A percentile compares a stretch with the other conserved stretches of the same genome.
Evolutionary conservation across 2,797 vertebrate genomes (phyloP).

Genomic region (Botia almorhae): DNA sequence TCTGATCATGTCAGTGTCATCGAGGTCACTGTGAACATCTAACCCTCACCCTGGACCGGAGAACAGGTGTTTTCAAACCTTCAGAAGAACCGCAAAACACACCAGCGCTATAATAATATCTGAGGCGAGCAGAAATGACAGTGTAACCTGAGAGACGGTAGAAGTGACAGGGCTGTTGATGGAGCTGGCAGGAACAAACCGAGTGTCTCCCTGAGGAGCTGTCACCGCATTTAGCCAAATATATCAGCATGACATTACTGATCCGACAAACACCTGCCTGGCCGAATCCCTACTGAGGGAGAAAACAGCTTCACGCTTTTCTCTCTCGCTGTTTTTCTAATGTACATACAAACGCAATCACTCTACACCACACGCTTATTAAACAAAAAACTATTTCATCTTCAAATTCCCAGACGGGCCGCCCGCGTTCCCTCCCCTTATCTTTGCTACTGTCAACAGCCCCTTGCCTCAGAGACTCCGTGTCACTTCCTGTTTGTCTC

Average conservation of each 20-base stretch:
- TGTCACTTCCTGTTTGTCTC: slow-evolving; percentile 77
- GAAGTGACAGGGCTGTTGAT: slow-evolving; percentile 54
- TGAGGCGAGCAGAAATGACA: slow-evolving; percentile 48
- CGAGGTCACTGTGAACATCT: slow-evolving; percentile 30
- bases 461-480: slow-evolving; percentile 56
- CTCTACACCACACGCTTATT: background rate
- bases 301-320: no score
- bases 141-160: slow-evolving; percentile 55
- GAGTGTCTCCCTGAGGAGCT: slow-evolving; percentile 51
- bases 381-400: slow-evolving; percentile 34
- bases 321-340: background rate
- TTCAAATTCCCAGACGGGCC: slow-evolving; percentile 30
- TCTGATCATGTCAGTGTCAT: slow-evolving; percentile 57
- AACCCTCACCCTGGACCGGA: slow-evolving; percentile 33
- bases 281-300: slow-evolving; percentile 52
- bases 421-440: slow-evolving; percentile 27
- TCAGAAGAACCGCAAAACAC: slow-evolving; percentile 58
- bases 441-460: slow-evolving; percentile 55
- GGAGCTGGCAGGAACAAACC: slow-evolving; percentile 54
- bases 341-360: slow-evolving; percentile 32
- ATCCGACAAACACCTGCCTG: slow-evolving; percentile 56
- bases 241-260: slow-evolving; percentile 56
- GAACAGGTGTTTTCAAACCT: slow-evolving; percentile 36
- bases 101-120: slow-evolving; percentile 37
- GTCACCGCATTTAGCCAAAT: slow-evolving; percentile 58